A percentile compares a stretch with the other conserved stretches of the same genome.
Evolutionary conservation across 2,797 vertebrate species (phyloP).

Genomic region (Onychomys leucogaster): DNA sequence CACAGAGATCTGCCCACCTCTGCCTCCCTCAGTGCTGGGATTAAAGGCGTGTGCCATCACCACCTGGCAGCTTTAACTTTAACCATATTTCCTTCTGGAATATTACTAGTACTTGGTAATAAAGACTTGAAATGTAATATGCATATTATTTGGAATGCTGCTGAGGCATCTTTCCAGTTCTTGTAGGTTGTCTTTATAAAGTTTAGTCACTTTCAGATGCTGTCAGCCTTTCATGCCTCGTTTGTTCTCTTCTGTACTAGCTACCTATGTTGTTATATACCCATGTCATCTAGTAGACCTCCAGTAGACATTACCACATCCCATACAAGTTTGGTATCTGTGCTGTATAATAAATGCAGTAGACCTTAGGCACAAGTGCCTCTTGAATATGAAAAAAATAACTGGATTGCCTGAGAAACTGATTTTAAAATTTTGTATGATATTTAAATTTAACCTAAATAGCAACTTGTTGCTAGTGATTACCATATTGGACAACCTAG

Average conservation of each 20-base stretch:
- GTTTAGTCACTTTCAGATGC: constrained; percentile 56
- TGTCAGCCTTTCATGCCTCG: background rate
- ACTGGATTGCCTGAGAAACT: background rate
- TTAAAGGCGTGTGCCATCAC: background rate
- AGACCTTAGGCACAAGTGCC: background rate
- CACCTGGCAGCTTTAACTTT: background rate
- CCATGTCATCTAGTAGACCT: background rate
- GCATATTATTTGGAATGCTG: background rate
- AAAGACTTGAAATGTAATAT: constrained; percentile 37
- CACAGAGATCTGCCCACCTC: background rate
- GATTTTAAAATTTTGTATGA: constrained; percentile 63
- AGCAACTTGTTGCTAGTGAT: background rate
- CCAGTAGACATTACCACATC: background rate
- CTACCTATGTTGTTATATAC: background rate
- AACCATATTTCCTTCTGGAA: constrained; percentile 31
- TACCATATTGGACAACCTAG: constrained; percentile 6
- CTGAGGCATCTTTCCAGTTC: background rate
- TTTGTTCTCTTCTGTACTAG: constrained; percentile 8
- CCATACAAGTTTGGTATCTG: background rate
- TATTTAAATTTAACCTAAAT: constrained; percentile 61
- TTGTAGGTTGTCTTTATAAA: constrained; percentile 34
- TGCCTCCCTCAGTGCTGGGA: background rate
- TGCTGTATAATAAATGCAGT: background rate
- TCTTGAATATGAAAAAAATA: constrained; percentile 34
- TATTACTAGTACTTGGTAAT: constrained; percentile 35